Evolutionary conservation across 2,888 invertebrate species (phyloP), one percentile per base, ranked within the genome.

Genomic region (Atrina japonica): DNA sequence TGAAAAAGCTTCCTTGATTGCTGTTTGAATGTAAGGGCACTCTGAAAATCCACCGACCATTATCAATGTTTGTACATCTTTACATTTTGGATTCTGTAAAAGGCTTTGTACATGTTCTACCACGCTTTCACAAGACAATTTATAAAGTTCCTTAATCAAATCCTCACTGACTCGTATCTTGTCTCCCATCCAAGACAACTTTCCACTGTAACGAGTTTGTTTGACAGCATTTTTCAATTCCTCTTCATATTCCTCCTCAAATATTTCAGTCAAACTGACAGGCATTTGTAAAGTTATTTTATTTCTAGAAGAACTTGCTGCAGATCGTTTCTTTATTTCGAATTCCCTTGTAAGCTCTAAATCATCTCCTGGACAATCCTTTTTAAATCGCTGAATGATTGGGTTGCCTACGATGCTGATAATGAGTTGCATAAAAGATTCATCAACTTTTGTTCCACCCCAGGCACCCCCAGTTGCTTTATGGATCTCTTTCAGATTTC

Each of bases 11-110:
- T 64, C 25, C 49, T 61, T 76, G 1, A 80, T 49, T 11, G 64
- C 56, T 21, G 69, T 63, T 43, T 78, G 80, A 35, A 80, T 45
- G 18, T 78, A 52, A 23, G 55, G 45, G 11, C 74, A 80, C 40
- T 76, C 80, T n/a, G 77, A 77, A 53, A 78, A 80, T 16, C 80
- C 80, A 1, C 80, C 80, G 11, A 78, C 80, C 77, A 80, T 75
- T 14, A 80, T 53, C 9, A 80, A 63, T 1, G 73, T 75, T 6
- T 63, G 47, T 16, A 80, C 76, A 53, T 70, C 70, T 18, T 35
- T 63, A 43, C 76, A 65, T 7, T 61, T 43, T 23, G 45, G 55
- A 3, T 70, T 56, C 0, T 43, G 23, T 41, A 78, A 69, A 1
- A 80, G 66, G 9, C 50, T 47, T 9, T 68, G 29, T 3, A 78